Conservation (phyloP, 2,888 invertebrate species). For the Drosophila subquinaria region DNA sequence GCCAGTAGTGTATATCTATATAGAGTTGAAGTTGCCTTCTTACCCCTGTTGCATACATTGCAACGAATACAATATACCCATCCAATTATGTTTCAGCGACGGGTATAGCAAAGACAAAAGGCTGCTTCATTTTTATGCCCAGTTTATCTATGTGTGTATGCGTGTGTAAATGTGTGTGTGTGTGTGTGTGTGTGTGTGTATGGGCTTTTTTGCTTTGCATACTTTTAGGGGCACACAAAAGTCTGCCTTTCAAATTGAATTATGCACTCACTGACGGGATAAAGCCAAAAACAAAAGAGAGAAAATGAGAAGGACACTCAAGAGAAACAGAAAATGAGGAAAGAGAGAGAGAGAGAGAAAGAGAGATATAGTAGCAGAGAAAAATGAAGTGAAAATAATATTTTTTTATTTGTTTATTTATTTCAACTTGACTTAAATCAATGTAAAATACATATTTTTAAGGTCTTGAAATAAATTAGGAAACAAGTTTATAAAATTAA, state of each 20-base stretch:
- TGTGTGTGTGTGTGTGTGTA: slow-evolving; percentile 12
- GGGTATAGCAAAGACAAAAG: slow-evolving; percentile 17
- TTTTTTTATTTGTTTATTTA: no score
- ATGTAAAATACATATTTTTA: no score
- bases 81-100: neutral
- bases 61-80: neutral
- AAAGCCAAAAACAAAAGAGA: neutral
- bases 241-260: slow-evolving; percentile 69
- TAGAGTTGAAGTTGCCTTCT: no score
- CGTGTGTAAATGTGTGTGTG: slow-evolving; percentile 29
- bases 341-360: neutral
- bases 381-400: no score
- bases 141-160: slow-evolving; percentile 57
- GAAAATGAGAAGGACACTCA: neutral
- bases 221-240: slow-evolving; percentile 70
- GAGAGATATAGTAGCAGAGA: neutral
- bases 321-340: neutral
- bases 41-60: no score
- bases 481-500: no score
- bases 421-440: no score
- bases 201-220: slow-evolving; percentile 65
- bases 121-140: slow-evolving; percentile 40
- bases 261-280: slow-evolving; percentile 70
- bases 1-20: no score
- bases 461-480: no score